phyloP scores from a whole-genome alignment of 2,888 invertebrate genomes.

The Cordilura impudica region DNA sequence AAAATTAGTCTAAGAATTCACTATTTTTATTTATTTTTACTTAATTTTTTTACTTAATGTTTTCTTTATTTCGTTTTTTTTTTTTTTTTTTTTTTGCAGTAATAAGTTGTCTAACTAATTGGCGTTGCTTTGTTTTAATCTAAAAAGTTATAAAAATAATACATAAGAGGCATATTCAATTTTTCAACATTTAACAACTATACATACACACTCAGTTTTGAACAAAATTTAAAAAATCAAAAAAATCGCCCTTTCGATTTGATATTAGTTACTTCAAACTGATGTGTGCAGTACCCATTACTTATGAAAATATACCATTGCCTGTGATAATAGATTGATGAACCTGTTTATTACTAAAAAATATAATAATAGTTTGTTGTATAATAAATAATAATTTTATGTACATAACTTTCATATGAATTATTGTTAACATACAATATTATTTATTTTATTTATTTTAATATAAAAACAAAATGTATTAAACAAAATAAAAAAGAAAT shows the following conservation, averaged over 20 bases:
- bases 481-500: constrained; percentile 5
- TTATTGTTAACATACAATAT: background rate
- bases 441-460: constrained; percentile 16
- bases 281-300: background rate
- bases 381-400: background rate
- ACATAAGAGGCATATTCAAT: constrained; percentile 7
- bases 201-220: background rate
- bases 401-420: constrained; percentile 1
- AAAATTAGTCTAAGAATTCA: constrained; percentile 10
- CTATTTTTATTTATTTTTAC: constrained; percentile 21
- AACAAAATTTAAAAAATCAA: background rate
- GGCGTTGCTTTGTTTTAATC: constrained; percentile 32
- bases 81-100: constrained; percentile 54
- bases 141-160: constrained; percentile 17
- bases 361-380: background rate
- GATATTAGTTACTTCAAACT: background rate
- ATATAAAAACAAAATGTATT: background rate
- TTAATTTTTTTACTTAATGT: constrained; percentile 4
- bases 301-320: constrained; percentile 53
- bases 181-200: background rate
- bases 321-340: constrained; percentile 62
- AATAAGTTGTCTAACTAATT: constrained; percentile 54
- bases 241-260: constrained; percentile 19
- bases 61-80: constrained; percentile 21
- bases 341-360: constrained; percentile 24